Percentiles rank a stretch among this genome's conserved stretches.
Conservation (phyloP, 2,797 vertebrate species). For the Falco cherrug region DNA sequence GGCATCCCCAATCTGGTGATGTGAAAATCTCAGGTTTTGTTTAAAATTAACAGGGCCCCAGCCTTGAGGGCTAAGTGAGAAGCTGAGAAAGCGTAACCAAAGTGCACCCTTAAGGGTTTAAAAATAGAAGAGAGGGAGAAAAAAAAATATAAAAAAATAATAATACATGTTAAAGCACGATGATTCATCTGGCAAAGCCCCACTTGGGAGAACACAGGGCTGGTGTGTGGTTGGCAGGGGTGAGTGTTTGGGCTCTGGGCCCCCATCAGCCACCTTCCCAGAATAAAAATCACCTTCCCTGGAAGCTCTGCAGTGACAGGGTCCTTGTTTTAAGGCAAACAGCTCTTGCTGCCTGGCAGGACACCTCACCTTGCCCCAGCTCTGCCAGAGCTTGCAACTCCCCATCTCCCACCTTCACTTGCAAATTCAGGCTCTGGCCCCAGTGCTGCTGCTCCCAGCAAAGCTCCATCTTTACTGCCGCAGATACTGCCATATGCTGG, state of each 20-base stretch:
- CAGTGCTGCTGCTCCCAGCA: background rate
- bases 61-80: background rate
- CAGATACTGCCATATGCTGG: background rate
- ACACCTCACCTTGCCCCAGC: background rate
- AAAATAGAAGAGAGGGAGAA: slow-evolving; percentile 38
- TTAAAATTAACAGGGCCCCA: slow-evolving; percentile 1
- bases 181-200: slow-evolving; percentile 41
- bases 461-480: background rate
- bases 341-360: background rate
- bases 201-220: accelerated
- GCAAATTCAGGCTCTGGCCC: background rate
- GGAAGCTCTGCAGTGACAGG: background rate
- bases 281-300: background rate
- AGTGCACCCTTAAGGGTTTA: slow-evolving; percentile 29
- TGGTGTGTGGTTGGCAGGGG: background rate
- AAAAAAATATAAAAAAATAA: background rate
- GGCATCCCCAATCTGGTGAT: background rate
- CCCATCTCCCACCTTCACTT: background rate
- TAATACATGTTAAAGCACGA: background rate
- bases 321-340: background rate
- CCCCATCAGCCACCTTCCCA: background rate
- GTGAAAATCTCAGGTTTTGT: background rate
- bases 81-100: slow-evolving; percentile 33
- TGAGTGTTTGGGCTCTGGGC: background rate
- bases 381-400: background rate